Conservation (phyloP, 2,113 vertebrate species). For the Phaetusa simplex region DNA sequence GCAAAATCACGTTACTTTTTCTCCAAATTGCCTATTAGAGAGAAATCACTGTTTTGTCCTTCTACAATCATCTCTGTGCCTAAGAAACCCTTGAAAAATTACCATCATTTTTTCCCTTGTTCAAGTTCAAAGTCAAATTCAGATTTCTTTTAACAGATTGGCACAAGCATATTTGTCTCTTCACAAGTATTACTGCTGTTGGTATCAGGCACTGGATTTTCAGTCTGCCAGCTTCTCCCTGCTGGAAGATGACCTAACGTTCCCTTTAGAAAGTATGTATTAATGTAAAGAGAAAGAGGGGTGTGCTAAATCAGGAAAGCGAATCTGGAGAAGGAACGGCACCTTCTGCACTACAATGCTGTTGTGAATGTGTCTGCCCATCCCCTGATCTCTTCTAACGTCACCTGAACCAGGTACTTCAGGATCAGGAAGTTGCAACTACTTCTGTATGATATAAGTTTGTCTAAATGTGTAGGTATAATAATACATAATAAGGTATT, state of each 20-base stretch:
- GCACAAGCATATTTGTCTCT: background rate
- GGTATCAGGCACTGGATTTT: background rate
- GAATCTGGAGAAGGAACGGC: background rate
- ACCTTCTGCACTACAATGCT: background rate
- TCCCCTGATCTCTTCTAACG: background rate
- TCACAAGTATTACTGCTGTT: background rate
- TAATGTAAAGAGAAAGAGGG: background rate
- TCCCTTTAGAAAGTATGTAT: background rate
- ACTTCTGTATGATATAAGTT: background rate
- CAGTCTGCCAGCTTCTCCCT: background rate
- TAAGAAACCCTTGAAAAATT: background rate
- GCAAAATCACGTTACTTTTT: background rate
- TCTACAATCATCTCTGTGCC: background rate
- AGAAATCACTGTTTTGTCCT: background rate
- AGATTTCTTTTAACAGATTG: background rate
- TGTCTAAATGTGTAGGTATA: background rate
- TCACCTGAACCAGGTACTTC: background rate
- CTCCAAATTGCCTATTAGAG: background rate
- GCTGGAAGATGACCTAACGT: background rate
- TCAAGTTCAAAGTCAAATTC: background rate
- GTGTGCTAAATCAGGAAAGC: background rate
- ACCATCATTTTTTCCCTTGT: background rate
- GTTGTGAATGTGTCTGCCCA: background rate
- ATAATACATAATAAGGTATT: background rate
- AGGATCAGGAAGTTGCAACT: background rate